These are phyloP conservation scores for Elaeidobius kamerunicus DNA, from an alignment of 2,888 invertebrate genomes.

Conservation along the genomic window DNA sequence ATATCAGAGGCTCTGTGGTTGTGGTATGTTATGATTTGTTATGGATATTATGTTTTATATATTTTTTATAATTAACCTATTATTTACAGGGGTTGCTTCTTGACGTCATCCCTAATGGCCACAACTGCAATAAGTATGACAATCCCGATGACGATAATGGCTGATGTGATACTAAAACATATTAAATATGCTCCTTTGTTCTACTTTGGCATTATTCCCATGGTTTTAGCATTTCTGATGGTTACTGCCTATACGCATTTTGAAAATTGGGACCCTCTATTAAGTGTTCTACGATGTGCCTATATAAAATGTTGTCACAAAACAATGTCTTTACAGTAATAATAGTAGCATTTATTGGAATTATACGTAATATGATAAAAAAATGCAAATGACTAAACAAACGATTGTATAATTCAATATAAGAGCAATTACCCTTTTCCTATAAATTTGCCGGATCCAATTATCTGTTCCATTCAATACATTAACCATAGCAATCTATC, in stretches of 20 bases:
- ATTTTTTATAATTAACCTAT: neutral
- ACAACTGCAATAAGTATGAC: conserved; percentile 82
- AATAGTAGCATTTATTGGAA: no score
- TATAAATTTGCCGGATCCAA: no score
- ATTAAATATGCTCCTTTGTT: conserved; percentile 67
- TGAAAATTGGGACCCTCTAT: conserved; percentile 79
- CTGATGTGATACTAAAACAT: conserved; percentile 71
- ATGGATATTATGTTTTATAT: neutral
- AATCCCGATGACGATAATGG: conserved; percentile 85
- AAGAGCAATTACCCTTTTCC: no score
- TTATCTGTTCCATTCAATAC: no score
- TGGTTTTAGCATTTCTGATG: conserved; percentile 71
- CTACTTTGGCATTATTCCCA: conserved; percentile 75
- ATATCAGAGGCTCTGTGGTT: conserved; percentile 91
- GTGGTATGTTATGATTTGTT: conserved; percentile 59
- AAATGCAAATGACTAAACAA: neutral
- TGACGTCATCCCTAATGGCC: conserved; percentile 88
- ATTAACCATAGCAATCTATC: no score
- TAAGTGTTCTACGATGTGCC: conserved; percentile 55
- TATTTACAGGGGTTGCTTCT: conserved; percentile 66
- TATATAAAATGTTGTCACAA: conserved; percentile 52
- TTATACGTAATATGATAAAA: no score
- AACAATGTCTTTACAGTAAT: conserved; percentile 54
- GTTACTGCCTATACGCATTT: conserved; percentile 69
- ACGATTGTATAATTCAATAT: no score